A percentile compares a stretch with the other conserved stretches of the same genome.
These are phyloP conservation scores for Pitta sordida DNA, from an alignment of 2,113 vertebrate genomes.

Conservation along the genomic window DNA sequence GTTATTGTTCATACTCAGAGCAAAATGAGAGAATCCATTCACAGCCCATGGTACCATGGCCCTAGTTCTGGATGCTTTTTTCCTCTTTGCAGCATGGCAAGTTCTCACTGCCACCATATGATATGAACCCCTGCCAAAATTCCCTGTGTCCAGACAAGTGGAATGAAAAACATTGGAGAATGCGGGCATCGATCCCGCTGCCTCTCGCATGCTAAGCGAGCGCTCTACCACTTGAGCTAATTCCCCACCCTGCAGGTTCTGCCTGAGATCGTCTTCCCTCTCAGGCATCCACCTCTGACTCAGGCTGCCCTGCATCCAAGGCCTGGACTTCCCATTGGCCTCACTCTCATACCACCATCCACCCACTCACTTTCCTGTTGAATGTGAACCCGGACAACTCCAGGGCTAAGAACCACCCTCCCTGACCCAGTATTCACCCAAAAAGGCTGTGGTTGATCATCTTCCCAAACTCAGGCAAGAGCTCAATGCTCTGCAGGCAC, in stretches of 20 bases:
- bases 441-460: rapidly evolving
- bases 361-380: not conserved
- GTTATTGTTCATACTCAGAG: not conserved
- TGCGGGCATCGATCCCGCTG: not conserved
- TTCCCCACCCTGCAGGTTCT: not conserved
- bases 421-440: not conserved
- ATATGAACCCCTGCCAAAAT: not conserved
- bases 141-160: not conserved
- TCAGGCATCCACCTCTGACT: not conserved
- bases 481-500: rapidly evolving
- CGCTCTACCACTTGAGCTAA: not conserved
- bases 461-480: not conserved
- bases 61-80: not conserved
- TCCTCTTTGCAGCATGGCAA: not conserved
- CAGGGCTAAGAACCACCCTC: not conserved
- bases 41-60: not conserved
- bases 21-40: not conserved
- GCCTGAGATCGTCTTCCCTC: not conserved
- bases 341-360: not conserved
- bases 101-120: not conserved
- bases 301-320: not conserved
- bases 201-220: constrained; percentile 42
- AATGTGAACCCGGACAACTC: rapidly evolving
- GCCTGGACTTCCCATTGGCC: rapidly evolving
- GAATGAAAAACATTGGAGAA: not conserved